A percentile compares a stretch with the other conserved stretches of the same genome.
These are phyloP conservation scores for Phania funesta DNA, from an alignment of 2,888 invertebrate genomes.

Conservation along the genomic window DNA sequence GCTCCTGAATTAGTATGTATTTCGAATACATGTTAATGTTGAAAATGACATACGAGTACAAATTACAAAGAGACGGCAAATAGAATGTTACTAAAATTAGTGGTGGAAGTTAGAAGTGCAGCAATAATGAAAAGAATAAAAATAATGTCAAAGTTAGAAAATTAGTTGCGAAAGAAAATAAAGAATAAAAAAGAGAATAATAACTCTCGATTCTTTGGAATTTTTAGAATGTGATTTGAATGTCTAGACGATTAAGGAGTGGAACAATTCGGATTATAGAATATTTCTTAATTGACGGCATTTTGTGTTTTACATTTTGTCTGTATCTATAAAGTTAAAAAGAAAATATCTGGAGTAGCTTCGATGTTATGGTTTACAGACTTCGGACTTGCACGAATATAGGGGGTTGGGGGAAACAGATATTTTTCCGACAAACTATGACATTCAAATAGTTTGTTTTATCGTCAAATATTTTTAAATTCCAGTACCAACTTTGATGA, in stretches of 20 bases:
- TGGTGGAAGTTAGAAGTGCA: conserved; percentile 53
- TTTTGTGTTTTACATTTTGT: neutral
- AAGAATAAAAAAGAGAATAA: conserved; percentile 15
- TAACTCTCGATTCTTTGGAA: conserved; percentile 57
- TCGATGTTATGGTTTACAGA: no score
- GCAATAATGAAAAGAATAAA: conserved; percentile 36
- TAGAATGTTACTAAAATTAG: conserved; percentile 47
- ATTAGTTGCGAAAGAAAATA: conserved; percentile 33
- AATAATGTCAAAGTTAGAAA: conserved; percentile 39
- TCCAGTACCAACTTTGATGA: no score
- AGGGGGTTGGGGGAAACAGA: no score
- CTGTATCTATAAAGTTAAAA: neutral
- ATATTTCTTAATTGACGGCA: neutral
- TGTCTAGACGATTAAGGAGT: conserved; percentile 9
- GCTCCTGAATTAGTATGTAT: neutral
- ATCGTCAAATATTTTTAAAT: no score
- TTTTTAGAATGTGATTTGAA: neutral
- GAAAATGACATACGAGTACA: conserved; percentile 27
- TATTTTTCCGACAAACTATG: no score
- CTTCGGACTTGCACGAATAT: no score
- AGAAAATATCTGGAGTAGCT: neutral
- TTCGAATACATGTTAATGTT: neutral
- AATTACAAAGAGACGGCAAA: conserved; percentile 48
- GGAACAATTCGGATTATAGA: conserved; percentile 7
- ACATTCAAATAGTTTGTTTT: no score